Evolutionary conservation across 2,797 vertebrate genomes (phyloP).

Genomic region (Myotis vivesi): DNA sequence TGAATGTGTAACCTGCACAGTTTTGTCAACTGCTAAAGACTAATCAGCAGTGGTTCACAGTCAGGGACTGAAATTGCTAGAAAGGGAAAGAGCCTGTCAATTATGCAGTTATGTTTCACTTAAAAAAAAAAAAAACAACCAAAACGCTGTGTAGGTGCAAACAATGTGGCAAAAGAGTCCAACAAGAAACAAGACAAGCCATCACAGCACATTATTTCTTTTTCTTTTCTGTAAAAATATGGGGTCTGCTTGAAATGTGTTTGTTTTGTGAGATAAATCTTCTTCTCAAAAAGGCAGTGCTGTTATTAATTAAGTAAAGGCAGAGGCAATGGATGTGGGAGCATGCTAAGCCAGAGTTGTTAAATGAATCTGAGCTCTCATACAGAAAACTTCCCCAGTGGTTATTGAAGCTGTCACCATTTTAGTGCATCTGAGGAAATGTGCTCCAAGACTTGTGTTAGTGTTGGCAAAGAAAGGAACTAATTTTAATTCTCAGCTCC

Average conservation of each 20-base stretch:
- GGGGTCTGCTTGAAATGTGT: constrained; percentile 55
- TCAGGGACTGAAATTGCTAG: constrained; percentile 63
- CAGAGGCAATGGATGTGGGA: constrained; percentile 64
- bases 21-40: constrained; percentile 71
- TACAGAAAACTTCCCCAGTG: constrained; percentile 44
- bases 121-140: constrained; percentile 49
- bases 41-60: constrained; percentile 77
- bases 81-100: constrained; percentile 61
- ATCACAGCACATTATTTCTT: not conserved
- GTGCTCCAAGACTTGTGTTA: constrained; percentile 56
- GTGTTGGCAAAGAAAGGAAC: constrained; percentile 66
- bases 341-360: not conserved
- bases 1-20: constrained; percentile 18
- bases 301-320: constrained; percentile 68
- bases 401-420: constrained; percentile 54
- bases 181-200: constrained; percentile 19
- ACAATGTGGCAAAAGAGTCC: constrained; percentile 59
- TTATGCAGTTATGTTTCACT: constrained; percentile 56
- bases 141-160: constrained; percentile 25
- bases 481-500: constrained; percentile 52
- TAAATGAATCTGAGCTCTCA: constrained; percentile 53
- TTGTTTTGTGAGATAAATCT: constrained; percentile 50
- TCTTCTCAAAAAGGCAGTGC: constrained; percentile 31
- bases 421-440: constrained; percentile 56
- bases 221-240: not conserved